Base-by-base conservation (phyloP, 2,113 vertebrate species). In the Crotalus helleri region DNA sequence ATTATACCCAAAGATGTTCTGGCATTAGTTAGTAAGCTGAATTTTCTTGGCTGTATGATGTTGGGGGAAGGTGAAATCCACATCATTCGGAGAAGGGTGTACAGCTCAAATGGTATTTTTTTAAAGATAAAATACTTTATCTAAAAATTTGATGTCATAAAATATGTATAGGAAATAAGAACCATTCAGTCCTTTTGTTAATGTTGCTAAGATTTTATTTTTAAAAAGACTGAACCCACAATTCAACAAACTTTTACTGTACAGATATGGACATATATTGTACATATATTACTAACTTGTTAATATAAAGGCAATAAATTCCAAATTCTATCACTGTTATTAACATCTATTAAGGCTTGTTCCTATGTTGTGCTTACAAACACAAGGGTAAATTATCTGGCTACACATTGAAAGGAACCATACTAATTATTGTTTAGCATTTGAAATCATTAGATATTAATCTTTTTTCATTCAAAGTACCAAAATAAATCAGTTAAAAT, bases 21-120 rank as follows among this genome's bases (percentile, higher is more conserved):
- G 93, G 95, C 33, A 81, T 21, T 17, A 17, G 17, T 39, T 39
- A 39, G 69, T 81, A 81, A 93, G 74, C 81, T 33, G 24, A 26
- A 1, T 49, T 96, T 94, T 94, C 21, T 90, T 95, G 94, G 93
- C 88, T 95, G 95, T 88, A 95, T 17, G 5, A 54, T 26, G 29
- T 17, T 8, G 61, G 6, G 54, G 2, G 24, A 55, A 19, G 17
- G 2, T 46, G 89, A 95, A 94, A 87, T 26, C 26, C 24, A 46
- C 5, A 2, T 53, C n/a, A 90, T 89, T 23, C 58, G 54, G 92
- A 94, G 92, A 46, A n/a, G 69, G n/a, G 91, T 94, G 92, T 95
- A 26, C 53, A 87, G 39, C 69, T 49, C 26, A n/a, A 88, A 51
- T n/a, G 51, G 53, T 12, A 4, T 12, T 54, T 54, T 10, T 11